Evolutionary conservation across 2,113 vertebrate genomes (phyloP).

Genomic region (Rhabdornis inornatus): DNA sequence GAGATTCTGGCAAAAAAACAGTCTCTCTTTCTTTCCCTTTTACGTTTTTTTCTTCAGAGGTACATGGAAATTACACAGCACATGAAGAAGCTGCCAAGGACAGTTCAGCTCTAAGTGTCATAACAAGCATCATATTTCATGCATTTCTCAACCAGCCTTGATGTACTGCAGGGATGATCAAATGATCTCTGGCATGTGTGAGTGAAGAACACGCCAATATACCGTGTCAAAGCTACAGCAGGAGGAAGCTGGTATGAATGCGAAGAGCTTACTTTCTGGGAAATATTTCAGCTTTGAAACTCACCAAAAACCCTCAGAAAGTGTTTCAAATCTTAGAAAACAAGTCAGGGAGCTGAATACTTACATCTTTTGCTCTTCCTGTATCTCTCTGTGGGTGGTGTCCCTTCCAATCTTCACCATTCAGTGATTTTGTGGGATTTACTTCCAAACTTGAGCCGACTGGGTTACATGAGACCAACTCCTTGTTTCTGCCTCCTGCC

Average conservation of each 20-base stretch:
- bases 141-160: neutral
- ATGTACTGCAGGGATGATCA: neutral
- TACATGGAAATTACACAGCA: slow-evolving; percentile 79
- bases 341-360: neutral
- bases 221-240: neutral
- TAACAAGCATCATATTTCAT: slow-evolving; percentile 75
- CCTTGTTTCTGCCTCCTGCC: neutral
- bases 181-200: neutral
- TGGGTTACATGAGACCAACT: neutral
- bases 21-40: neutral
- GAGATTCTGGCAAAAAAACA: neutral
- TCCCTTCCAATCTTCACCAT: neutral
- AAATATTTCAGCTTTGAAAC: neutral
- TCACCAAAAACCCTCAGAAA: neutral
- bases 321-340: neutral
- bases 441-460: neutral
- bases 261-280: neutral
- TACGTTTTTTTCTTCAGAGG: slow-evolving; percentile 69
- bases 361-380: neutral
- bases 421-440: neutral
- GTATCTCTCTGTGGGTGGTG: neutral
- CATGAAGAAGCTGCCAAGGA: slow-evolving; percentile 80
- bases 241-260: neutral
- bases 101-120: slow-evolving; percentile 76
- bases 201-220: neutral